These are phyloP conservation scores for Isoperla grammatica DNA, from an alignment of 2,888 invertebrate genomes.

Conservation along the genomic window DNA sequence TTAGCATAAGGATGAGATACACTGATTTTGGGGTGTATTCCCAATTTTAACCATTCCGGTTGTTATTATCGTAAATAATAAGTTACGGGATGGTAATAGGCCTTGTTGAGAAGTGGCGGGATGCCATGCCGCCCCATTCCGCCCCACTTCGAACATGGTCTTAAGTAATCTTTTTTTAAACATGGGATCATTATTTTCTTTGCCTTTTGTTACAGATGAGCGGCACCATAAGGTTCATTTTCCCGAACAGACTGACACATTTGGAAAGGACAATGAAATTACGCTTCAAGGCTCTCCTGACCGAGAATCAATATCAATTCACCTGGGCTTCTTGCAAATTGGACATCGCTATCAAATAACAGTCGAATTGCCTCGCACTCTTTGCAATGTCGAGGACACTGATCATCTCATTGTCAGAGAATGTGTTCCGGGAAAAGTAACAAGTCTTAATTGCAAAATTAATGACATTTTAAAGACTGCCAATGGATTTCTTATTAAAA, in stretches of 20 bases:
- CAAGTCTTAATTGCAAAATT: constrained; percentile 25
- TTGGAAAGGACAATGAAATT: constrained; percentile 35
- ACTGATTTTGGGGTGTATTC: too few relatives aligned
- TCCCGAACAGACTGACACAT: constrained; percentile 26
- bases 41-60: too few relatives aligned
- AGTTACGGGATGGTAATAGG: too few relatives aligned
- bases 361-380: background rate
- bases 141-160: too few relatives aligned
- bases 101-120: too few relatives aligned
- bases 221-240: constrained; percentile 28
- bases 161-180: too few relatives aligned
- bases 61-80: too few relatives aligned
- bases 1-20: too few relatives aligned
- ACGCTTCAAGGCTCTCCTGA: constrained; percentile 35
- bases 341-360: constrained; percentile 38
- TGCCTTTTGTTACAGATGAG: background rate
- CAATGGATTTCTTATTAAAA: constrained; percentile 17
- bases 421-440: constrained; percentile 6
- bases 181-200: too few relatives aligned
- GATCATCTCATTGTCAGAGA: background rate
- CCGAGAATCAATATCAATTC: constrained; percentile 35
- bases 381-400: background rate
- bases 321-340: constrained; percentile 42
- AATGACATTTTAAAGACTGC: constrained; percentile 3
- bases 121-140: too few relatives aligned